Conservation (phyloP, 2,888 invertebrate species). For the Erynnis tages region DNA sequence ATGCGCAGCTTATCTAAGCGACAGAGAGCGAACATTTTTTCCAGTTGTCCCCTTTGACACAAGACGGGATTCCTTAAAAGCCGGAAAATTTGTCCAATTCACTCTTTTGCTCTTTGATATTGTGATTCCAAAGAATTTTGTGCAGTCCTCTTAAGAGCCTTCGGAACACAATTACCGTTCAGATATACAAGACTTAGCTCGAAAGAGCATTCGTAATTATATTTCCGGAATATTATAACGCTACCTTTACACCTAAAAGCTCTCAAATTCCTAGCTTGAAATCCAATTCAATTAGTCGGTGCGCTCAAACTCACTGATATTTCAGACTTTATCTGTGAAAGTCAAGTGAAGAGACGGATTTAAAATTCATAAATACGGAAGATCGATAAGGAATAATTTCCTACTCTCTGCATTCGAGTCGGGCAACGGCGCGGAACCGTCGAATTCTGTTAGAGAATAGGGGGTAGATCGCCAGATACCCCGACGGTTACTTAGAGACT, state of each 20-base stretch:
- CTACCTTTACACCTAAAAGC: slow-evolving; percentile 6
- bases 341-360: slow-evolving; percentile 33
- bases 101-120: slow-evolving; percentile 54
- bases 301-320: slow-evolving; percentile 15
- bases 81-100: slow-evolving; percentile 66
- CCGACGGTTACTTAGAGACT: slow-evolving; percentile 61
- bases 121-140: slow-evolving; percentile 48
- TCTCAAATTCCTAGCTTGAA: slow-evolving; percentile 6
- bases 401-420: slow-evolving; percentile 34
- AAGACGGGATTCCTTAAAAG: slow-evolving; percentile 54
- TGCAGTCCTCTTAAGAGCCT: slow-evolving; percentile 9
- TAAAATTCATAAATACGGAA: slow-evolving; percentile 40
- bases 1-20: slow-evolving; percentile 31
- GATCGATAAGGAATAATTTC: slow-evolving; percentile 37
- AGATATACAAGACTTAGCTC: background rate
- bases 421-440: slow-evolving; percentile 26
- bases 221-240: background rate
- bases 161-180: slow-evolving; percentile 17
- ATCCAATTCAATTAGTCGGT: slow-evolving; percentile 14
- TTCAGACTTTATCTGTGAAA: slow-evolving; percentile 14
- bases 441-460: slow-evolving; percentile 31
- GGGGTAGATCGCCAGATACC: slow-evolving; percentile 48
- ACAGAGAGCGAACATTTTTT: slow-evolving; percentile 47
- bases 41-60: slow-evolving; percentile 41
- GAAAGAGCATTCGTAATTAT: background rate